Base-by-base conservation (phyloP, 2,888 invertebrate genomes). In the Hirtodrosophila trivittata region DNA sequence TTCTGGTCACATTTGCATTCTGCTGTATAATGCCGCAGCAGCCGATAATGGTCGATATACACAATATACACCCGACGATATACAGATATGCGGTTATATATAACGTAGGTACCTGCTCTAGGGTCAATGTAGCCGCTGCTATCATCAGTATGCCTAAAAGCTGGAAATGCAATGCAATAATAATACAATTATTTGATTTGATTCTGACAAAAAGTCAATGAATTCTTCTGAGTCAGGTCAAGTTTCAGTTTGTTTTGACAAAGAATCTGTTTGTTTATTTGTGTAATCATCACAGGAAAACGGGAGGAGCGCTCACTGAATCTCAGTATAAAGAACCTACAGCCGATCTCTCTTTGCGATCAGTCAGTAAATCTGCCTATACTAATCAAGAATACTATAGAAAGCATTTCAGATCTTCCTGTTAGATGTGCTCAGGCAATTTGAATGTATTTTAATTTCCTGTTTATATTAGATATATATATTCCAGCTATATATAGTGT, bases 21-120 rank as follows among this genome's bases (percentile, higher is more conserved):
- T 88, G 80, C 63, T 73, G 73, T 13, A 86, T 88, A 60, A 88
- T 83, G 45, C 86, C 88, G 47, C 86, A 86, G 66, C 83, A 88
- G 46, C 88, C 88, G 57, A 89, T 68, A 52, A 89, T 66, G 13
- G 89, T 69, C 7, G 77, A 71, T 10, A 72, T 58, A 41, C 88
- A 74, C 47, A 75, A 59, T 18, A 89, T 38, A n/a, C 77, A 77
- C 10, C 87, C 88, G 30, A 87, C 39, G 10, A 77, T 66, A 43
- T 73, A 84, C 49, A 87, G 52, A 63, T 80, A 86, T n/a, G n/a
- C n/a, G 25, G 64, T 65, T 28, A 83, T 69, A 41, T 76, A 88
- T 2, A 66, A 51, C 5, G 67, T 49, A 6, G 87, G 87, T 30
- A 78, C 80, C 12, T 71, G 66, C 12, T 66, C 55, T 39, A 86